phyloP scores from a whole-genome alignment of 92 coral and sea anemone species.

The Plumapathes pennacea region DNA sequence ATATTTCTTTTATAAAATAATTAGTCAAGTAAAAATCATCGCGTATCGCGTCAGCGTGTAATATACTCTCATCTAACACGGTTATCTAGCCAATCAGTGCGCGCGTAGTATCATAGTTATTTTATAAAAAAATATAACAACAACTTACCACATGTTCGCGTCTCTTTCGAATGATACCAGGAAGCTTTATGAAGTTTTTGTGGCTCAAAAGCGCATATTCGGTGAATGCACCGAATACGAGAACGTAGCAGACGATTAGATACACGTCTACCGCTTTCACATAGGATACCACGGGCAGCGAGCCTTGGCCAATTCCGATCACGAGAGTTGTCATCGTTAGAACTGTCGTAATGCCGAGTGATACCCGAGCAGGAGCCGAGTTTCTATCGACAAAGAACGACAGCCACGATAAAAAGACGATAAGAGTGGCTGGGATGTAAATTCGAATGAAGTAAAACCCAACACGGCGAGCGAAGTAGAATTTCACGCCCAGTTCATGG shows the following conservation, averaged over 20 bases:
- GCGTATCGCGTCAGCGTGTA: too few relatives aligned
- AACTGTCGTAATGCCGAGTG: constrained; percentile 93
- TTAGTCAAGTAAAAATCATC: too few relatives aligned
- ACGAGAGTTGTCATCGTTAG: constrained; percentile 89
- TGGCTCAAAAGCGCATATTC: constrained; percentile 77
- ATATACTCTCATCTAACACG: too few relatives aligned
- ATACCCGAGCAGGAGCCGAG: constrained; percentile 93
- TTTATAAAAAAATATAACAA: too few relatives aligned
- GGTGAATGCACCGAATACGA: constrained; percentile 84
- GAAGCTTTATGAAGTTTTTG: too few relatives aligned
- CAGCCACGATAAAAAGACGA: constrained; percentile 82
- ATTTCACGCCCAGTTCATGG: constrained; percentile 48
- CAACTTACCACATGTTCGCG: too few relatives aligned
- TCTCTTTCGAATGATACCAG: too few relatives aligned
- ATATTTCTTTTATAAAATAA: too few relatives aligned
- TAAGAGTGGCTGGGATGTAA: constrained; percentile 81
- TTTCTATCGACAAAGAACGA: constrained; percentile 85
- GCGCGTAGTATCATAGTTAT: too few relatives aligned
- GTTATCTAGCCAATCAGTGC: too few relatives aligned
- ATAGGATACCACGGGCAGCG: constrained; percentile 84
- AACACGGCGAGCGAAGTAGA: constrained; percentile 66
- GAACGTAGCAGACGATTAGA: constrained; percentile 69
- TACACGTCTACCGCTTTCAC: constrained; percentile 89
- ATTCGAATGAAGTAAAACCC: constrained; percentile 75
- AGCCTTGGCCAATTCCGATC: constrained; percentile 83